A percentile compares a stretch with the other conserved stretches of the same genome.
Conservation (phyloP, 2,888 invertebrate genomes). For the Chorisops tibialis region DNA sequence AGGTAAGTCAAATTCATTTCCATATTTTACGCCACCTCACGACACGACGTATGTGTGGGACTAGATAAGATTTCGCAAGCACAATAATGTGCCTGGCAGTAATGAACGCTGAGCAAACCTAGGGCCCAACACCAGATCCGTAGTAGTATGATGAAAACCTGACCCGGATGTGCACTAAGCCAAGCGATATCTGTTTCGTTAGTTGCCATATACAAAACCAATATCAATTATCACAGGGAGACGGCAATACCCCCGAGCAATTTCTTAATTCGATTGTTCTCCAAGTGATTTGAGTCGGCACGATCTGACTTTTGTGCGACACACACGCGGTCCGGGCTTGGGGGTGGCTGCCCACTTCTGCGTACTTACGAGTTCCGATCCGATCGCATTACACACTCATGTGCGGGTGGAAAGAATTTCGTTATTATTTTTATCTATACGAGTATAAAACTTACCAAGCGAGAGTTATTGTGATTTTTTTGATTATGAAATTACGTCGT, state of each 20-base stretch:
- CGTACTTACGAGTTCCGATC: not conserved
- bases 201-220: not conserved
- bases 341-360: conserved; percentile 1
- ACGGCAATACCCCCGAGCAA: conserved; percentile 19
- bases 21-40: not conserved
- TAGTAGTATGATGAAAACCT: conserved; percentile 15
- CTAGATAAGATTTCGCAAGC: not conserved
- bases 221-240: conserved; percentile 26
- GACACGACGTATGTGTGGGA: not conserved
- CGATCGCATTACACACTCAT: conserved; percentile 1
- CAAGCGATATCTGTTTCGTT: not conserved
- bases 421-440: conserved; percentile 1
- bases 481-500: conserved; percentile 14
- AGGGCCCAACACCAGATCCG: not conserved
- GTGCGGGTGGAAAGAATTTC: conserved; percentile 20
- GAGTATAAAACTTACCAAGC: too few species aligned
- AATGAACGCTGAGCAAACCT: not conserved
- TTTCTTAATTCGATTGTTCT: conserved; percentile 30
- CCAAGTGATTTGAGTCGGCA: not conserved
- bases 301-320: not conserved
- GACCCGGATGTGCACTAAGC: conserved; percentile 28
- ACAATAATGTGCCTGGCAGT: not conserved
- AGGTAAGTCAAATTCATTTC: conserved; percentile 43
- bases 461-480: conserved; percentile 6
- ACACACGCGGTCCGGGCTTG: not conserved